A percentile compares a stretch with the other conserved stretches of the same genome.
phyloP scores from a whole-genome alignment of 2,797 vertebrate species.

The Syngnathus rostellatus region DNA sequence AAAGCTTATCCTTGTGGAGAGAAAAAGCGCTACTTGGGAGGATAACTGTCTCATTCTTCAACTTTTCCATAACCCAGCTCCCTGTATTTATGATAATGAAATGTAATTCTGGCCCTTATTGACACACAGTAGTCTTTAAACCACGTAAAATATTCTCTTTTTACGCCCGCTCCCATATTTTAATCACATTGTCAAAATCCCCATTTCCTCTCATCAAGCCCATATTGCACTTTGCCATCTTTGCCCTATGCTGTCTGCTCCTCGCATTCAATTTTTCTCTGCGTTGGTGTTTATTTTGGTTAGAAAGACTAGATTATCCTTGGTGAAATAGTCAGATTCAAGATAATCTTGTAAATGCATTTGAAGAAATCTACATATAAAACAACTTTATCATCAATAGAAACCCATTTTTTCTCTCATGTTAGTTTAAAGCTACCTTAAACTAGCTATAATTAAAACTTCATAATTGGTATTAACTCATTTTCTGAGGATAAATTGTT shows the following conservation, averaged over 20 bases:
- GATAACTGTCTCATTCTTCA: constrained; percentile 33
- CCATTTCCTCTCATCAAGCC: constrained; percentile 65
- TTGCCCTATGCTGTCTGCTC: constrained; percentile 45
- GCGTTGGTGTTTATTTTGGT: constrained; percentile 58
- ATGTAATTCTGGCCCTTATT: constrained; percentile 61
- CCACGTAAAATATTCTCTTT: constrained; percentile 50
- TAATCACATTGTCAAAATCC: constrained; percentile 72
- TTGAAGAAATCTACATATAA: constrained; percentile 61
- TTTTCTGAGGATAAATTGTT: constrained; percentile 15
- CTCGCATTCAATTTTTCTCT: constrained; percentile 43
- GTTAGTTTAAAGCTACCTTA: constrained; percentile 42
- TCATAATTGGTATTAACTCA: constrained; percentile 13
- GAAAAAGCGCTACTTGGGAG: constrained; percentile 14
- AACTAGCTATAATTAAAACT: constrained; percentile 17
- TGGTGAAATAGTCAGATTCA: constrained; percentile 69
- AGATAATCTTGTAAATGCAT: constrained; percentile 70
- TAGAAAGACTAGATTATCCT: constrained; percentile 69
- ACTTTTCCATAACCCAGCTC: constrained; percentile 40
- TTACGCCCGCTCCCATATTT: constrained; percentile 57
- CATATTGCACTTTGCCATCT: constrained; percentile 58
- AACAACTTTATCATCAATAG: constrained; percentile 44
- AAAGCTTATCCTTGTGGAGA: background rate
- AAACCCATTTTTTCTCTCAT: constrained; percentile 45
- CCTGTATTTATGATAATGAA: constrained; percentile 56
- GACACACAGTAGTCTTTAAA: constrained; percentile 42